Base-by-base conservation (phyloP, 2,888 invertebrate species). In the Spisula solida region DNA sequence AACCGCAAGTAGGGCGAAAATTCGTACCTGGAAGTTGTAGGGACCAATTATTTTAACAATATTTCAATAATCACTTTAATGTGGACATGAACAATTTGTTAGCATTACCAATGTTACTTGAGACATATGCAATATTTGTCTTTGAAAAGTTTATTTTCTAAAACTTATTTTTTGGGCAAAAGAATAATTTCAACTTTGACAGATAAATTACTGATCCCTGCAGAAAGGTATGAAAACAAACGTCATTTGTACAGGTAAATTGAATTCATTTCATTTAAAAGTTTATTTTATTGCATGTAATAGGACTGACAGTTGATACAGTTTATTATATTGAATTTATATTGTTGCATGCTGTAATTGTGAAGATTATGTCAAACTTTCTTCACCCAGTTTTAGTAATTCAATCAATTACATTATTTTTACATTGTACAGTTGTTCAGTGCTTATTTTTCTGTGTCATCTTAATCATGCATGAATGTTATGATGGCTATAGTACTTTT, bases 181-280 rank as follows among this genome's bases (percentile, higher is more conserved):
- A 25, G 2, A n/a, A 60, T 56, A 56, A 56, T 56, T 14, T 51
- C 51, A 51, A 51, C 60, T 10, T 66, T 66, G 60, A 66, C 25
- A 25, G 25, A n/a, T 25, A 25, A 66, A 66, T 66, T n/a, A 25
- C 60, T 66, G 60, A 25, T 66, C 60, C 60, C 25, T 66, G 4
- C 6, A 25, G 60, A 25, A 66, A n/a, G 60, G 60, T 66, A 66
- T 25, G 60, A 66, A 66, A 66, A 66, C 60, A 66, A 66, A 66
- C 25, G n/a, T 2, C n/a, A 66, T 66, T 66, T 66, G 25, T 25
- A 66, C 60, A 66, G 60, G 60, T 66, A 66, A 66, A 25, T 66
- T 25, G n/a, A 25, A 51, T 25, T 66, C 4, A 66, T 66, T 66
- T 66, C 25, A 25, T 66, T 20, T 66, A 66, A 66, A 66, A 66